Base-by-base conservation (phyloP, 2,888 invertebrate genomes). In the Lithophane ornitopus region DNA sequence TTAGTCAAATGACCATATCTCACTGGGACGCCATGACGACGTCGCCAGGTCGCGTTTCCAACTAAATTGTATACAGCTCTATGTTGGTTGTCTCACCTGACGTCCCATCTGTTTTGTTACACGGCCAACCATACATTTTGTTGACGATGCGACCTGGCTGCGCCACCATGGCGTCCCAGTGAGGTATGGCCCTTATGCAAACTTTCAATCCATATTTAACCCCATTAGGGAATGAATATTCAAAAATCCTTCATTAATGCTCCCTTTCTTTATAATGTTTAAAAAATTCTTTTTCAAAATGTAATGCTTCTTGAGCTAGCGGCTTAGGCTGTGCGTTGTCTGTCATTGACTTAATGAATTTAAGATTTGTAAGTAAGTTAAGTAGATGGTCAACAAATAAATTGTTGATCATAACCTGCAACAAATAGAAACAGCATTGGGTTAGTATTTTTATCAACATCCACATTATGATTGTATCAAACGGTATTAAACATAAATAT, bases 401-500 rank as follows among this genome's bases (percentile, higher is more conserved):
- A 26, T 63, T 19, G 41, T 44, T 63, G 26, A 46, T 28, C 22
- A 19, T 7, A 63, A 41, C 28, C 22, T 41, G 28, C n/a, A 26
- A 28, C 41, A n/a, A 46, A 59, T 39, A 66, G 12, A 16, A 52
- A 58, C 19, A 22, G 9, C 26, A 22, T 22, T 16, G 41, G 19
- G 1, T 46, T 54, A 28, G 0, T 49, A 62, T 54, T 76, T 46
- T 76, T 46, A 56, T 34, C 46, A 56, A 28, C 54, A 12, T n/a
- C 52, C 12, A n/a, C 28, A 56, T n/a, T 28, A 73, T 34, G 8
- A 65, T 77, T 46, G 0, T 54, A 44, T 39, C 19, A 52, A 76
- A 52, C 2, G 0, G n/a, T 59, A 46, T 44, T 26, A 26, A 61
- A 61, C 2, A 16, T 44, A 14, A n/a, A 8, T 66, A 52, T 39